These are phyloP conservation scores for Pelusios castaneus DNA, from an alignment of 2,113 vertebrate genomes.

Conservation along the genomic window DNA sequence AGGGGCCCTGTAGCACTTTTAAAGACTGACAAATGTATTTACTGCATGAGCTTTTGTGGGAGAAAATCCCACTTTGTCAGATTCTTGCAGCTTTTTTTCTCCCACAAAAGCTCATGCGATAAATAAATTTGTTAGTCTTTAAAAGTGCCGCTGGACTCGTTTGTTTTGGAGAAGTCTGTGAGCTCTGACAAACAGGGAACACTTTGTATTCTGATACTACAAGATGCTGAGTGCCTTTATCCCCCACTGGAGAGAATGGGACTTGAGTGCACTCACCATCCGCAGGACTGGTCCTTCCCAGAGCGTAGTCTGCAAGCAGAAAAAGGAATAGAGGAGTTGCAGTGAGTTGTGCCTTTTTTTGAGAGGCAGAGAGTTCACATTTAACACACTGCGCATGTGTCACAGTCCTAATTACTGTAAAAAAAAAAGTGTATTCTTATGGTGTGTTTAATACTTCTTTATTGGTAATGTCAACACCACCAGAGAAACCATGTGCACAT, in stretches of 20 bases:
- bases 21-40: too few species aligned
- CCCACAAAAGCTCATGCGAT: too few species aligned
- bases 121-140: too few species aligned
- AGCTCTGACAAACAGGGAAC: neutral
- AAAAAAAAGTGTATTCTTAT: neutral
- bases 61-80: too few species aligned
- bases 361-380: neutral
- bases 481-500: neutral
- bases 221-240: neutral
- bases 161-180: neutral
- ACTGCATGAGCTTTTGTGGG: too few species aligned
- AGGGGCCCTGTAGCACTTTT: too few species aligned
- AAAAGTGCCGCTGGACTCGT: too few species aligned
- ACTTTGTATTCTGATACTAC: neutral
- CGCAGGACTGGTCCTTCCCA: neutral
- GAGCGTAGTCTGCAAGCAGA: neutral
- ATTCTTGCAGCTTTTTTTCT: too few species aligned
- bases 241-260: neutral
- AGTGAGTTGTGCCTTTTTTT: neutral
- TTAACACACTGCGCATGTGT: neutral
- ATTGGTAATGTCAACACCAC: neutral
- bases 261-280: neutral
- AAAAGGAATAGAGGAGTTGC: neutral
- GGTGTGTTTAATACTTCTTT: neutral
- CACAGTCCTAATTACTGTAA: neutral